phyloP scores from a whole-genome alignment of 2,888 invertebrate species.

The Tanytarsus gracilentus region DNA sequence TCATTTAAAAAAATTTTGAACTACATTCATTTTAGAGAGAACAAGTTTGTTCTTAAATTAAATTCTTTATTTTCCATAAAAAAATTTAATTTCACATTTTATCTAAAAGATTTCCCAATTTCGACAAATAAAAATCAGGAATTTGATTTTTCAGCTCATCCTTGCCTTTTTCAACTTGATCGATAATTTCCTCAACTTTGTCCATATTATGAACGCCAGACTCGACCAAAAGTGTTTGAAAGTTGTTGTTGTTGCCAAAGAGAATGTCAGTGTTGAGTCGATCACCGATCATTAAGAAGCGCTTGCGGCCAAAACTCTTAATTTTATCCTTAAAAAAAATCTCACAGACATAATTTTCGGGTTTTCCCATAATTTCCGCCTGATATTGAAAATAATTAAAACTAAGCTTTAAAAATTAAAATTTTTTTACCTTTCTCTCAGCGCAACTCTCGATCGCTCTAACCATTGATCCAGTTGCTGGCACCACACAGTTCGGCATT shows the following conservation, averaged over 20 bases:
- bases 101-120: constrained; percentile 59
- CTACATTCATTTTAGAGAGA: no score
- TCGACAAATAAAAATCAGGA: constrained; percentile 64
- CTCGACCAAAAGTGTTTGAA: constrained; percentile 71
- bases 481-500: constrained; percentile 58
- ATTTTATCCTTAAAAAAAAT: constrained; percentile 52
- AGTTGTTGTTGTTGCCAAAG: constrained; percentile 71
- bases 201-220: constrained; percentile 60
- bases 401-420: not conserved
- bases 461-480: constrained; percentile 82
- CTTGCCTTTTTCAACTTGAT: constrained; percentile 48
- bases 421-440: constrained; percentile 47
- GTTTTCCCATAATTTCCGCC: constrained; percentile 78
- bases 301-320: constrained; percentile 62
- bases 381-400: constrained; percentile 34
- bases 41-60: no score
- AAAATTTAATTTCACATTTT: constrained; percentile 41
- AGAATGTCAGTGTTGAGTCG: constrained; percentile 79
- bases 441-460: constrained; percentile 76
- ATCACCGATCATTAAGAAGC: constrained; percentile 81
- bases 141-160: constrained; percentile 58
- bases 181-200: constrained; percentile 47
- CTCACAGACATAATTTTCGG: constrained; percentile 65
- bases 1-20: no score
- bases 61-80: not conserved